Evolutionary conservation across 2,113 vertebrate species (phyloP).

Genomic region (Oreocharis arfaki): DNA sequence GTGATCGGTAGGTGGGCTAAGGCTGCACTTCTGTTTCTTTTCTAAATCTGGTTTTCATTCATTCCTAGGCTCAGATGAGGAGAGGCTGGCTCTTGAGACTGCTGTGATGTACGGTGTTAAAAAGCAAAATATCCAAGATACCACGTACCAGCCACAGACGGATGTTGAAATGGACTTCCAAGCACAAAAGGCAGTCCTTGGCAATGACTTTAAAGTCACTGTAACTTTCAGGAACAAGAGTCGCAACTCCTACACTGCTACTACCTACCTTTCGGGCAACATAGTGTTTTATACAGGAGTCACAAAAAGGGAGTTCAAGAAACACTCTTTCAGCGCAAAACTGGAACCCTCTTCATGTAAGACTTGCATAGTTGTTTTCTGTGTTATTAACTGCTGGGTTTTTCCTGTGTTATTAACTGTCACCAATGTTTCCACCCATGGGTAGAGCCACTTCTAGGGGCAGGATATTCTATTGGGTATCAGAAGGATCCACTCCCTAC

Average conservation of each 20-base stretch:
- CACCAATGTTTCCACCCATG: background rate
- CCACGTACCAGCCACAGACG: background rate
- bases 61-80: slow-evolving; percentile 81
- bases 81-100: slow-evolving; percentile 85
- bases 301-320: slow-evolving; percentile 80
- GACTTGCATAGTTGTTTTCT: background rate
- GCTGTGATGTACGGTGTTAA: slow-evolving; percentile 85
- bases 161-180: slow-evolving; percentile 83
- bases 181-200: slow-evolving; percentile 73
- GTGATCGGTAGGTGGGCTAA: background rate
- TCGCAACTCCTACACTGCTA: slow-evolving; percentile 61
- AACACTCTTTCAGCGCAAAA: slow-evolving; percentile 50
- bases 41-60: background rate
- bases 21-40: background rate
- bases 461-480: background rate
- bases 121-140: slow-evolving; percentile 67
- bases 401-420: background rate
- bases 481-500: background rate
- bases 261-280: slow-evolving; percentile 80
- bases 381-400: background rate
- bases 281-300: slow-evolving; percentile 93
- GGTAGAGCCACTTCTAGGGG: background rate
- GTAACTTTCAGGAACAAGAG: slow-evolving; percentile 82
- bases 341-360: slow-evolving; percentile 74
- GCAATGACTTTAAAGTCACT: slow-evolving; percentile 81